Evolutionary conservation across 2,797 vertebrate species (phyloP), one percentile per base, ranked within the genome.

Genomic region (Gobio occitaniae): DNA sequence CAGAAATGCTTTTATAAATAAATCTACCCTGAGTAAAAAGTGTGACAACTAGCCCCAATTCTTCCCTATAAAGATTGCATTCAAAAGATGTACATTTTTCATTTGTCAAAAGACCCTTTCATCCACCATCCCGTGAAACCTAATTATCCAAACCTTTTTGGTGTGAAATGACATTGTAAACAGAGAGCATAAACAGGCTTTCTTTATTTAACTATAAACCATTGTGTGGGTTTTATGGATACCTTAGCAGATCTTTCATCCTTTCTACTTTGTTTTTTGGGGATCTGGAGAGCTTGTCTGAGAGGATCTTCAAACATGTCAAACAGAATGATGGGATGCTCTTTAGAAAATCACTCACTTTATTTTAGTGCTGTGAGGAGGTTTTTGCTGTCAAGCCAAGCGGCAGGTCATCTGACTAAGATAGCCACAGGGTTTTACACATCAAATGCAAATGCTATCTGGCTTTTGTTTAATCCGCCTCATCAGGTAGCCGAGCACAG

Each of bases 401-500:
- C 25, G 15, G 72, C 36, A 54, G 71, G 87, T 80, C 82, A 50
- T 70, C 66, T 65, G 7, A 78, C 59, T 76, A 25, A 47, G 66
- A 77, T 82, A 52, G 47, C 80, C 56, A 85, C 71, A 75, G 52
- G 70, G 48, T 77, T 88, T 84, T 87, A 48, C 77, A 66, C 91
- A 88, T 82, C 86, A 88, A 90, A 88, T 90, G 90, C 91, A 92
- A 94, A 93, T 90, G 91, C 90, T 89, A 92, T 91, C 93, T 92
- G 91, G 83, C 82, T 89, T 92, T 90, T 77, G 81, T 92, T 93
- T 93, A 94, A 95, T 95, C 93, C 92, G 80, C 89, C 92, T 86
- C 90, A 90, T 93, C 92, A 93, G 93, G 93, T 94, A 93, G 90
- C 89, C 84, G 88, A 86, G 90, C 87, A 84, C 70, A 90, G 90